Evolutionary conservation across 2,797 vertebrate species (phyloP).

Genomic region (Rhodeus uyekii): DNA sequence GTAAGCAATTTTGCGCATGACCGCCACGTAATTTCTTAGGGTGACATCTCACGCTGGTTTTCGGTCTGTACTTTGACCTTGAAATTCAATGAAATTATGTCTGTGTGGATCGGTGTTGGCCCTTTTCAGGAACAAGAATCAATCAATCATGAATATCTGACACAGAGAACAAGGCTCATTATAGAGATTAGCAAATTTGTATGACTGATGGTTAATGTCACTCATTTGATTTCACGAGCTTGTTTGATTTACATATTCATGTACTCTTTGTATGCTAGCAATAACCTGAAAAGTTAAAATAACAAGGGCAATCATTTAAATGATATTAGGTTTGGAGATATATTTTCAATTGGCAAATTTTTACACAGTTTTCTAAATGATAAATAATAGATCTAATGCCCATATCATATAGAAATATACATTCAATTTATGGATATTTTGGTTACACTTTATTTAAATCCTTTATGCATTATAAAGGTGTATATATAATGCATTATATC

Average conservation of each 20-base stretch:
- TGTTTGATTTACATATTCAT: not conserved
- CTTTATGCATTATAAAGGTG: not conserved
- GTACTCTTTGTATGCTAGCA: not conserved
- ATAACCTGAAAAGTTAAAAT: not conserved
- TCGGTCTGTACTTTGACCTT: conserved; percentile 82
- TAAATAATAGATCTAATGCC: not conserved
- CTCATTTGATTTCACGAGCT: not conserved
- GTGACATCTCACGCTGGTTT: conserved; percentile 81
- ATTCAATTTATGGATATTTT: not conserved
- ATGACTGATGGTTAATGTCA: not conserved
- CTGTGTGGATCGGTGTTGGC: conserved; percentile 61
- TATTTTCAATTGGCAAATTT: not conserved
- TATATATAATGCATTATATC: not conserved
- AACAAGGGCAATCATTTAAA: not conserved
- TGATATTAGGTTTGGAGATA: not conserved
- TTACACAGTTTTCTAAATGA: not conserved
- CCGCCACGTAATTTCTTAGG: conserved; percentile 79
- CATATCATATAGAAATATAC: not conserved
- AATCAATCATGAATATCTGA: conserved; percentile 16
- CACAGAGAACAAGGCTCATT: not conserved
- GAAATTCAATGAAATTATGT: conserved; percentile 76
- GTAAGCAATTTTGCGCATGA: conserved; percentile 85
- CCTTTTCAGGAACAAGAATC: conserved; percentile 37
- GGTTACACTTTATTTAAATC: not conserved
- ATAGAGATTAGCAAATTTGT: not conserved